Evolutionary conservation across 23 tunicate species (phyloP).

Genomic region (Trididemnum nubilum): DNA sequence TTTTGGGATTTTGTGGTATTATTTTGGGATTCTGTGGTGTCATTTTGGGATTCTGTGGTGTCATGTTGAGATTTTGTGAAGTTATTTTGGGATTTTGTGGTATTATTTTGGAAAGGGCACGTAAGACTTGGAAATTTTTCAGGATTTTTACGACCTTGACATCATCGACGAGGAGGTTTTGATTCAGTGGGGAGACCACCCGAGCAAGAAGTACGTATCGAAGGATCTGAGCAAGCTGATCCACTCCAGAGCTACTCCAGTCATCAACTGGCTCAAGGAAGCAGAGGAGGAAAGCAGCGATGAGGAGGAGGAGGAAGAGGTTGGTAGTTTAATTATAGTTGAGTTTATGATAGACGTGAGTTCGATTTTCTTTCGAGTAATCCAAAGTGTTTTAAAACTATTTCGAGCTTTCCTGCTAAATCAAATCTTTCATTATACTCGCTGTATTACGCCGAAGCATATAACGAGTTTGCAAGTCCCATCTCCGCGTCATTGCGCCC

Average conservation of each 20-base stretch:
- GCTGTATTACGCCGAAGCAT: no score
- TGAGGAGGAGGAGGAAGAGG: conserved; percentile 65
- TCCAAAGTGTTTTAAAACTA: neutral
- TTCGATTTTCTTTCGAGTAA: neutral
- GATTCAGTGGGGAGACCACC: conserved; percentile 95
- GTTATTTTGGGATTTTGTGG: no score
- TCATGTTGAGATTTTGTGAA: no score
- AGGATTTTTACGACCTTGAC: conserved; percentile 93
- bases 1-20: no score
- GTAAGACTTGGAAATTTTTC: no score
- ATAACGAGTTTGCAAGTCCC: no score
- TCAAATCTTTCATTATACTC: no score
- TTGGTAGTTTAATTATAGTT: neutral
- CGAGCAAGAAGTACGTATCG: conserved; percentile 92
- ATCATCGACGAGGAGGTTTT: conserved; percentile 94
- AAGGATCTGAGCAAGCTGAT: conserved; percentile 81
- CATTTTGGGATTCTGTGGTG: no score
- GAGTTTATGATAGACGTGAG: neutral
- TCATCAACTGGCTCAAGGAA: conserved; percentile 93
- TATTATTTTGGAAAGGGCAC: no score
- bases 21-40: no score
- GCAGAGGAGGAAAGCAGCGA: conserved; percentile 97
- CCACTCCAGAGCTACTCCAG: conserved; percentile 72
- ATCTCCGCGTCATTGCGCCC: no score
- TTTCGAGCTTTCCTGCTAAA: neutral